A percentile compares a stretch with the other conserved stretches of the same genome.
Conservation (phyloP, 2,888 invertebrate species). For the Aproaerema taeniolella region DNA sequence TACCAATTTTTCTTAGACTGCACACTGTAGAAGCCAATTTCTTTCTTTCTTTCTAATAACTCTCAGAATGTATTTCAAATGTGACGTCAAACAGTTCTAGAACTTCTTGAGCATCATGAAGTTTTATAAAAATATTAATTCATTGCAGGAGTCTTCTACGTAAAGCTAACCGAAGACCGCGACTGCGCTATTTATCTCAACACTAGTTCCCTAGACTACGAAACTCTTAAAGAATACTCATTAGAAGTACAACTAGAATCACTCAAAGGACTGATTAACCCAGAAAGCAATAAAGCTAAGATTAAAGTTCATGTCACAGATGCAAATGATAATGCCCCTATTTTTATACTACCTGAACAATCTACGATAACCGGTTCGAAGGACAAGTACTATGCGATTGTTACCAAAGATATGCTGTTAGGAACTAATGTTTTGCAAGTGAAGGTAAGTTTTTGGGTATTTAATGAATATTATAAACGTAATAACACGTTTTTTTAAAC, state of each 20-base stretch:
- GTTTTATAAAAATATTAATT: too few species aligned
- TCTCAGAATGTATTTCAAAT: too few species aligned
- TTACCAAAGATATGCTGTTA: constrained; percentile 84
- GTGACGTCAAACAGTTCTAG: too few species aligned
- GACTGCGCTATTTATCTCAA: constrained; percentile 89
- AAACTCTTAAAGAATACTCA: constrained; percentile 83
- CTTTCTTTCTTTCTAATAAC: too few species aligned
- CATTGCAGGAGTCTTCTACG: constrained; percentile 81
- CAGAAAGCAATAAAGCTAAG: constrained; percentile 83
- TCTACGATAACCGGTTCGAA: constrained; percentile 74
- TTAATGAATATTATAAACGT: too few species aligned
- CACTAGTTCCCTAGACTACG: constrained; percentile 86
- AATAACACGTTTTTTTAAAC: too few species aligned
- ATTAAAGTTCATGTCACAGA: constrained; percentile 90
- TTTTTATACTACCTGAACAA: constrained; percentile 84
- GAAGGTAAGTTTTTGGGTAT: constrained; percentile 78
- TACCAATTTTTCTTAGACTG: too few species aligned
- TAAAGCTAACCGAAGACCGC: constrained; percentile 85
- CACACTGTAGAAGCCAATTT: too few species aligned
- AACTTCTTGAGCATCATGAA: too few species aligned
- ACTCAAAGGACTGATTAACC: constrained; percentile 88
- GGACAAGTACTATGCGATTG: constrained; percentile 88
- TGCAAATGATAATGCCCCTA: constrained; percentile 92
- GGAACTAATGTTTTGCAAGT: constrained; percentile 88
- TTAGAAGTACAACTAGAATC: constrained; percentile 88